Base-by-base conservation (phyloP, 2,888 invertebrate species). In the Coleophora deauratella region DNA sequence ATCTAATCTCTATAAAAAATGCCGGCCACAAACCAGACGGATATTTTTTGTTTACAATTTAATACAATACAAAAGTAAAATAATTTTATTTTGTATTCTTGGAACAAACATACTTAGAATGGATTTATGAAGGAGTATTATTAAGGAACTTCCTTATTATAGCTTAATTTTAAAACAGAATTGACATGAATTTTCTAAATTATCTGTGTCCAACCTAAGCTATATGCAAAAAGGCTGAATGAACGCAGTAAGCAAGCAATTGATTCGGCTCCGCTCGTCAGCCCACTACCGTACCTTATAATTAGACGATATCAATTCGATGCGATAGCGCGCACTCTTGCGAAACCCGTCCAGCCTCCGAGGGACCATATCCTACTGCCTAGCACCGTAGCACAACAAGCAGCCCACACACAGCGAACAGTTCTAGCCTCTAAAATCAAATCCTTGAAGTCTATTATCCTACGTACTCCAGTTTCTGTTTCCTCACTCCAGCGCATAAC, bases 221-320 rank as follows among this genome's bases (percentile, higher is more conserved):
- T 38, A 36, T 7, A 36, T 40, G 21, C 39, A 41, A 50, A 52
- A 55, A 54, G 54, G 44, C 42, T 52, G 54, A 58, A 60, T 54
- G 51, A 53, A 57, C 49, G 11, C 27, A 27, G 27, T 37, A 37
- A 37, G 37, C 45, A 44, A 55, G 46, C 64, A 56, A 65, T 63
- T 58, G 62, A 64, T 55, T 57, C 54, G 54, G 47, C 55, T 55
- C 57, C 55, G 54, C 55, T 52, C 62, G 54, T 59, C 61, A 57
- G 57, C 60, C 62, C 59, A 63, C 68, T 57, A 60, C 72, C 70
- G 15, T 75, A 74, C 77, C 78, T 75, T 78, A 76, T 82, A 82
- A 84, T 84, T 84, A 84, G 74, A 72, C 70, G 72, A 80, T 82
- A 81, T 82, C 79, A 76, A 77, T 78, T 76, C 75, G 77, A 79